phyloP scores from a whole-genome alignment of 2,113 vertebrate genomes.

The Azemiops feae region DNA sequence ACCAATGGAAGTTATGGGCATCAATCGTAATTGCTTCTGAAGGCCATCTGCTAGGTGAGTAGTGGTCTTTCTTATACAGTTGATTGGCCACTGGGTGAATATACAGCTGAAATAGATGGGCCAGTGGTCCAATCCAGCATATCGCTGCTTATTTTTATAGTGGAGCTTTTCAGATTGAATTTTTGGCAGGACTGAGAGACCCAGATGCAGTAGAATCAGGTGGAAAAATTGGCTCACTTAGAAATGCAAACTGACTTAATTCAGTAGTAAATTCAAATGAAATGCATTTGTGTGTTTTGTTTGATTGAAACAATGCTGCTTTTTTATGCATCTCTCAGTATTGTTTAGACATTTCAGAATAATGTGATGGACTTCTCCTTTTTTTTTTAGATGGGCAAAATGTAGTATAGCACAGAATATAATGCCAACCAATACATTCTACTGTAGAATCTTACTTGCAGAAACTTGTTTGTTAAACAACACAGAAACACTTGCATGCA shows the following conservation, averaged over 20 bases:
- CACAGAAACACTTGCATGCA: neutral
- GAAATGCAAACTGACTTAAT: neutral
- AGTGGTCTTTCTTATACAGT: neutral
- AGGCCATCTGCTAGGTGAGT: neutral
- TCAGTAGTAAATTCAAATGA: neutral
- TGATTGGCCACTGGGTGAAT: neutral
- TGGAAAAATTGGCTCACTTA: neutral
- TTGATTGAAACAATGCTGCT: neutral
- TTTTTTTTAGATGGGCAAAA: neutral
- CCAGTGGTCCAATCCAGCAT: neutral
- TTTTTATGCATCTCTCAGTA: neutral
- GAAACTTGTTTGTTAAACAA: neutral
- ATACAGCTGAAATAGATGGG: neutral
- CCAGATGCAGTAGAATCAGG: neutral
- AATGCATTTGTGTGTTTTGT: neutral
- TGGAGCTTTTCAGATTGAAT: neutral
- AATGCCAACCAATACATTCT: neutral
- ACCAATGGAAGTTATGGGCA: neutral
- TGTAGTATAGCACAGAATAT: neutral
- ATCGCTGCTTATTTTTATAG: neutral
- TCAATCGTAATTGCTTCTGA: neutral
- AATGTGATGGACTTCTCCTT: neutral
- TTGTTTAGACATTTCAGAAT: neutral
- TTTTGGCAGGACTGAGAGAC: neutral
- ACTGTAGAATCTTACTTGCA: neutral